Evolutionary conservation across 2,888 invertebrate genomes (phyloP).

Genomic region (Rhagium mordax): DNA sequence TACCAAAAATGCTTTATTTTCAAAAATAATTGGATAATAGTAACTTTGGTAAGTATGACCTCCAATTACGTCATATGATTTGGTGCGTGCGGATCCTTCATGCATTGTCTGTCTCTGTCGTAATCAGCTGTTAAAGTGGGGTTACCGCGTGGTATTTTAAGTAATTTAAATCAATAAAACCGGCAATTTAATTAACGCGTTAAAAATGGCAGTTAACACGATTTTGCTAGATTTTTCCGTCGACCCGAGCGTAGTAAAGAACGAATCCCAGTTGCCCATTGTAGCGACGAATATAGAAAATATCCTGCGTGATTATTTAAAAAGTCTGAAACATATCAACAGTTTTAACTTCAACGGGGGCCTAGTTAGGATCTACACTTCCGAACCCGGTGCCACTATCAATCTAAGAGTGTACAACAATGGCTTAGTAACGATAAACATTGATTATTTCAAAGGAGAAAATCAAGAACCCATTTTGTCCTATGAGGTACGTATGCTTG

Average conservation of each 20-base stretch:
- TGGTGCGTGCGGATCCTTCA: too few relatives aligned
- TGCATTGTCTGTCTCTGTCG: too few relatives aligned
- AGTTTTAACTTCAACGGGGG: slow-evolving; percentile 81
- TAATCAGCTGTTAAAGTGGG: slow-evolving; percentile 24
- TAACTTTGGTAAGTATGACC: too few relatives aligned
- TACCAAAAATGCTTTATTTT: too few relatives aligned
- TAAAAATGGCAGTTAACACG: slow-evolving; percentile 84
- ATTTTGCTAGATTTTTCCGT: slow-evolving; percentile 86
- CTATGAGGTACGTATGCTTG: slow-evolving; percentile 79
- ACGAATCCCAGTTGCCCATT: slow-evolving; percentile 78
- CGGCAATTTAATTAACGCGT: not conserved
- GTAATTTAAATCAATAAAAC: slow-evolving; percentile 16
- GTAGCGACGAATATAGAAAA: slow-evolving; percentile 80
- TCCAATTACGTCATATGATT: too few relatives aligned
- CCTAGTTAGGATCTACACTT: slow-evolving; percentile 79
- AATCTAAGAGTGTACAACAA: slow-evolving; percentile 82
- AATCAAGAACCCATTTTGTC: slow-evolving; percentile 81
- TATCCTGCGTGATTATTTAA: slow-evolving; percentile 81
- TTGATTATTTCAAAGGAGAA: slow-evolving; percentile 86
- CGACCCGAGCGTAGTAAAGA: slow-evolving; percentile 78
- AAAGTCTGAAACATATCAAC: slow-evolving; percentile 79
- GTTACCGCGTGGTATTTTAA: slow-evolving; percentile 3
- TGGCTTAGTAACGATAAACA: slow-evolving; percentile 85
- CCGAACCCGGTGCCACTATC: slow-evolving; percentile 80
- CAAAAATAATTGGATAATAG: too few relatives aligned